Evolutionary conservation across 2,888 invertebrate species (phyloP).

Genomic region (Drosophila helvetica): DNA sequence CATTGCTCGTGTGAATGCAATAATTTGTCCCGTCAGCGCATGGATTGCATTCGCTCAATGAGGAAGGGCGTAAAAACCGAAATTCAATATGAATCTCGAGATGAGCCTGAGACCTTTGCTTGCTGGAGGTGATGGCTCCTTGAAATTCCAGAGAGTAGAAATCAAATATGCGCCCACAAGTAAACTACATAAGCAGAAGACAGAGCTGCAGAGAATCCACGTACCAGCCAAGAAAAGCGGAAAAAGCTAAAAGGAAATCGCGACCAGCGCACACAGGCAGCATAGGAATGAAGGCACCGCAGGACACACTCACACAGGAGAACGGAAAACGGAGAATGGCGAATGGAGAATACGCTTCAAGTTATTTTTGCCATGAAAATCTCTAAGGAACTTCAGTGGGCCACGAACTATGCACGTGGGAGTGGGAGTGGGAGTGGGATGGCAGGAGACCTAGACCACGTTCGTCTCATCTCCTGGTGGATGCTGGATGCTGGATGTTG

Average conservation of each 20-base stretch:
- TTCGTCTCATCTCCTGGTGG: constrained; percentile 46
- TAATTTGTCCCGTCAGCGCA: constrained; percentile 35
- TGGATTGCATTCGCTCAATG: constrained; percentile 35
- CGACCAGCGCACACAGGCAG: constrained; percentile 65
- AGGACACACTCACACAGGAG: constrained; percentile 26
- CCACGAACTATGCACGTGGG: background rate
- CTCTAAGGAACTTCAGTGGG: constrained; percentile 59
- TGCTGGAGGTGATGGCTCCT: constrained; percentile 13
- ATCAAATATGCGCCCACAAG: constrained; percentile 64
- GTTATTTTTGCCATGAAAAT: constrained; percentile 65
- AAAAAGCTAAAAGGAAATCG: constrained; percentile 41
- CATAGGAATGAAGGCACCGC: constrained; percentile 64
- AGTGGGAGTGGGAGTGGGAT: background rate
- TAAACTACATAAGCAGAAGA: constrained; percentile 49
- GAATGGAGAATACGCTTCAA: constrained; percentile 47
- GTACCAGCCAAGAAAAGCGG: constrained; percentile 20
- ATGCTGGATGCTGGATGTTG: constrained; percentile 39
- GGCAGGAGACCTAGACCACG: constrained; percentile 55
- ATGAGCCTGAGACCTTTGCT: constrained; percentile 14
- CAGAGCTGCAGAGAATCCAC: constrained; percentile 53
- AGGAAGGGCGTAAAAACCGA: constrained; percentile 42
- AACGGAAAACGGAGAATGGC: constrained; percentile 23
- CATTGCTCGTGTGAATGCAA: constrained; percentile 42
- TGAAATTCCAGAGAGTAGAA: constrained; percentile 45
- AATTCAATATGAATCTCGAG: constrained; percentile 29